Evolutionary conservation across 23 tunicate genomes (phyloP), one percentile per base, ranked within the genome.

Genomic region (Styela clava): DNA sequence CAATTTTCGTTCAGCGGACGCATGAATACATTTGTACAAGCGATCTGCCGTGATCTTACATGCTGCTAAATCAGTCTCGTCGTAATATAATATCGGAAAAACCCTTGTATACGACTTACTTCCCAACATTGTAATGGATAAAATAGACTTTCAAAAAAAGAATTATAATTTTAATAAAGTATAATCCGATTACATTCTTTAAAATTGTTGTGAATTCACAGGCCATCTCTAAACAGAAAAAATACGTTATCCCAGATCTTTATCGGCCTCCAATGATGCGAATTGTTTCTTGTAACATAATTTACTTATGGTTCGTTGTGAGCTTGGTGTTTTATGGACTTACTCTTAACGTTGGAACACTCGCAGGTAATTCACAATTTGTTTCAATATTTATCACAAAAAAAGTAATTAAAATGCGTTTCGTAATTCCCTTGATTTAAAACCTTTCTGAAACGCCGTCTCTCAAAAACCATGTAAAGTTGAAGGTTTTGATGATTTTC

Each of bases 311-410:
- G 95, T 89, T 85, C 62, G 52, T 79, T 5, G 86, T 65, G 3
- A 80, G 82, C 52, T 29, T 89, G 44, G 89, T 89, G 37, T 89
- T 80, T 68, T 89, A 89, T 52, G 95, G 95, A 33, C 72, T 89
- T 24, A 76, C 86, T 3, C 73, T 89, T 2, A 89, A 89, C 72
- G 89, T 89, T 12, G 89, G 89, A 56, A 80, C 64, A 31, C 80
- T 89, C 2, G 61, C 95, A 65, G 95, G 95, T 89, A 31, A 29
- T 70, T 64, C n/a, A n/a, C n/a, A n/a, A n/a, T n/a, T n/a, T n/a
- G n/a, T n/a, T n/a, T n/a, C n/a, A n/a, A n/a, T n/a, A n/a, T n/a
- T n/a, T n/a, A n/a, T 33, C n/a, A 73, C 20, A 20, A 25, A 23
- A 25, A 25, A 0, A 0, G 0, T 28, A 34, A 0, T 44, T 7